A percentile compares a stretch with the other conserved stretches of the same genome.
Evolutionary conservation across 64 coral and sea anemone genomes (phyloP).

Genomic region (Montipora cactus): DNA sequence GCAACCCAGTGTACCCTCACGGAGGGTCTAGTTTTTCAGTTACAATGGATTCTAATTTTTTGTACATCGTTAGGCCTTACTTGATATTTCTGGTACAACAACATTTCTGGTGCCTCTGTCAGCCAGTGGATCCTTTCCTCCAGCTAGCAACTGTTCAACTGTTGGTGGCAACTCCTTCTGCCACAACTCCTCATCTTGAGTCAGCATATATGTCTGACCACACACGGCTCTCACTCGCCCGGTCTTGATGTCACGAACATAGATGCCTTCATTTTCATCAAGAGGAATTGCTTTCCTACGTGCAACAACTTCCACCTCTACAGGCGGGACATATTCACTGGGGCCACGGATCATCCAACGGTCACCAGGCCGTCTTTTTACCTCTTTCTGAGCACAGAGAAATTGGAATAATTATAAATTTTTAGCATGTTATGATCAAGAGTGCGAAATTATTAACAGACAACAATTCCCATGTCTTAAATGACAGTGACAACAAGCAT

Average conservation of each 20-base stretch:
- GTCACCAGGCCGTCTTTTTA: conserved; percentile 84
- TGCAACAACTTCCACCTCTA: conserved; percentile 91
- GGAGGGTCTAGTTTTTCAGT: no score
- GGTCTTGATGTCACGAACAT: conserved; percentile 96
- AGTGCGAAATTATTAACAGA: no score
- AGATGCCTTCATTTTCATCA: conserved; percentile 98
- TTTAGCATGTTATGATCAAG: no score
- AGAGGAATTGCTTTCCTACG: conserved; percentile 93
- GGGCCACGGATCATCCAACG: conserved; percentile 99
- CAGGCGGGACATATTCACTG: conserved; percentile 95
- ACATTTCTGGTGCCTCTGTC: conserved; percentile 80
- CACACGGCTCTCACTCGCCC: conserved; percentile 96
- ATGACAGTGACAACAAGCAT: no score
- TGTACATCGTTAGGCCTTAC: background rate
- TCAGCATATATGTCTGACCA: conserved; percentile 98
- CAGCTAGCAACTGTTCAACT: conserved; percentile 84
- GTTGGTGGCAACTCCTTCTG: conserved; percentile 89
- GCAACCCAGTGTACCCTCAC: no score
- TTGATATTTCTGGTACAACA: background rate
- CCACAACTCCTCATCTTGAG: conserved; percentile 97
- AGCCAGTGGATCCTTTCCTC: conserved; percentile 97
- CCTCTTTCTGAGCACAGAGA: conserved; percentile 60
- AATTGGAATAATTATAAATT: background rate
- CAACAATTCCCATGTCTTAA: no score
- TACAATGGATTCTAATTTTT: no score